Percentiles rank a stretch among this genome's conserved stretches.
phyloP scores from a whole-genome alignment of 1,140 invertebrate genomes.

The Fopius arisanus region DNA sequence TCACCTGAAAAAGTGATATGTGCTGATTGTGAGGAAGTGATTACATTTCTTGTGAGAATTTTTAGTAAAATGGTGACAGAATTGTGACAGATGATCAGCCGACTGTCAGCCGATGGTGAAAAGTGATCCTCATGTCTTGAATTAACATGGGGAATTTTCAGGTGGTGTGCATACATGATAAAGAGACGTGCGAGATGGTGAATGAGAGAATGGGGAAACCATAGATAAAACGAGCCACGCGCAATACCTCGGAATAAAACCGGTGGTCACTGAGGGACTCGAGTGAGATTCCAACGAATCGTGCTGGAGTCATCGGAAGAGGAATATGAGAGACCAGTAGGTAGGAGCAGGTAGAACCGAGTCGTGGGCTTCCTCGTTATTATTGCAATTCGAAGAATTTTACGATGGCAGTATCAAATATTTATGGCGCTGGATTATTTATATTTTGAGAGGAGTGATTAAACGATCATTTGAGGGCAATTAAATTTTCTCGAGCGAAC shows the following conservation, averaged over 20 bases:
- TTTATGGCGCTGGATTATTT: neutral
- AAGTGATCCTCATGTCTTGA: neutral
- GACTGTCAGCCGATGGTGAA: too few relatives aligned
- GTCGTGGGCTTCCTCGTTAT: slow-evolving; percentile 36
- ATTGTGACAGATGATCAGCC: too few relatives aligned
- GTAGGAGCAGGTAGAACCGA: slow-evolving; percentile 31
- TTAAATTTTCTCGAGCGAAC: too few relatives aligned
- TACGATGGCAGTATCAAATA: neutral
- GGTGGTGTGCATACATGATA: neutral
- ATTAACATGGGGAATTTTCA: neutral
- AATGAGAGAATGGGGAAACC: slow-evolving; percentile 4
- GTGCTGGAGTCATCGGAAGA: slow-evolving; percentile 50
- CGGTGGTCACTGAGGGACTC: neutral
- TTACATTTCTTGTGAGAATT: too few relatives aligned
- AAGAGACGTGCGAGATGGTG: neutral
- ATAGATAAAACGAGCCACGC: slow-evolving; percentile 46
- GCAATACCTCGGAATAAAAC: neutral
- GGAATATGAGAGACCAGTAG: slow-evolving; percentile 8
- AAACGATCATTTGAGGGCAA: too few relatives aligned
- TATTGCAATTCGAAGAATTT: neutral
- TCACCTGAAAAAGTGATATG: too few relatives aligned
- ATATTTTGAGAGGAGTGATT: neutral
- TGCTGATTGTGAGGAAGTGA: too few relatives aligned
- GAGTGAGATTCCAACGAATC: slow-evolving; percentile 53
- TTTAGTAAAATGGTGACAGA: too few relatives aligned